Base-by-base conservation (phyloP, 2,797 vertebrate genomes). In the Ptychobarbus kaznakovi region DNA sequence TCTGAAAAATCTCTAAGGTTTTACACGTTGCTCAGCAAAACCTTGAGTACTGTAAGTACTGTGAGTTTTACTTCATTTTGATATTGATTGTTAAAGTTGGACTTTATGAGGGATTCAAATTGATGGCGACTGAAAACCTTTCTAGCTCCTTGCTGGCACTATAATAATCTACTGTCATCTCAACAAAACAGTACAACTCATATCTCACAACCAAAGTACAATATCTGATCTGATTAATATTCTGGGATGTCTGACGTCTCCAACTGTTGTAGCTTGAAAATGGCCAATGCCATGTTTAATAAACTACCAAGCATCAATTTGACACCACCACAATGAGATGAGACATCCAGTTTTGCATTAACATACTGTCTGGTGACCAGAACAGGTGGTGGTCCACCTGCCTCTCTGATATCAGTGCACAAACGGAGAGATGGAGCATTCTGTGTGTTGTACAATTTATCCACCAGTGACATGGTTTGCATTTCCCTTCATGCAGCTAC, bases 1-100 rank as follows among this genome's bases (percentile, higher is more conserved):
- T 44, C 4, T 28, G n/a, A 32, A 65, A 20, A 65, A 46, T 12
- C 12, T 46, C 40, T n/a, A 10, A 38, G 28, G 25, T 76, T 77
- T 38, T 8, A 40, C 65, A 83, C 68, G 0, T 53, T 70, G 61
- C 6, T 56, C 44, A 49, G 7, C 25, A 38, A 58, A 86, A 76
- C 65, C 32, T 73, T 72, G 53, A 84, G 40, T 56, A 86, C 38
- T 44, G 44, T 32, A 80, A 83, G 53, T 56, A 32, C 61, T 76
- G 44, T 63, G 78, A 69, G 69, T 66, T 65, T 68, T 84, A 38
- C 51, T 65, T 69, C 8, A 70, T 46, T 63, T 28, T 65, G 53
- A 70, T 72, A 81, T 58, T 84, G 78, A 81, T 81, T 74, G 65
- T 73, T 49, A 49, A 81, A 66, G 78, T 35, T 40, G 49, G 16